Base-by-base conservation (phyloP, 2,888 invertebrate species). In the Lysandra bellargus region DNA sequence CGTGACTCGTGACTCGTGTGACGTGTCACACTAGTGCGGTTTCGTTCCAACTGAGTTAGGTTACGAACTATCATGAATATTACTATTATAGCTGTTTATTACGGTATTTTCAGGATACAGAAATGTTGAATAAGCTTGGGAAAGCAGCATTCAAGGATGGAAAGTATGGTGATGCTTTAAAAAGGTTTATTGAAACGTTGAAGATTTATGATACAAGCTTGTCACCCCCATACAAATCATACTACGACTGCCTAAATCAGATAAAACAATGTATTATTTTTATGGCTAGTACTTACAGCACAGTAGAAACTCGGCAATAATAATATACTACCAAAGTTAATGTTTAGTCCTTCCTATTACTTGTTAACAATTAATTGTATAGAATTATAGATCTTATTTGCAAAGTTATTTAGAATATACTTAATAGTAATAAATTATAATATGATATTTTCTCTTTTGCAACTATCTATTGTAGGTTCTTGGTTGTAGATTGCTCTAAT, bases 101-200 rank as follows among this genome's bases (percentile, higher is more conserved):
- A 30, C 12, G 12, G 12, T 14, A 23, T 57, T 76, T 76, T 76
- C 76, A 76, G 76, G 76, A 33, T 57, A 76, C 76, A 57, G 76
- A 76, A 53, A 76, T 57, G 53, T 57, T 76, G 12, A 33, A 17
- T 30, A 76, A 53, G 33, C 57, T 76, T 53, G 76, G 76, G 12
- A 76, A 76, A 76, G 33, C 76, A 33, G 53, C 76, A 14, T 17
- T 53, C 30, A 5, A 76, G 7, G 30, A 30, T 33, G 33, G 76
- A 57, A 57, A 76, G 7, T 76, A 76, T 57, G 57, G 57, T 7
- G 57, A 76, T 17, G 76, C 33, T 12, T 6, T 76, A 53, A 57
- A 76, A 30, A 76, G 17, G 33, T 76, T 76, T 33, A 33, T 53
- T 14, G 76, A 76, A 33, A 30, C 30, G 30, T 7, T 76, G 14